Base-by-base conservation (phyloP, 2,797 vertebrate species). In the Karalla daura region DNA sequence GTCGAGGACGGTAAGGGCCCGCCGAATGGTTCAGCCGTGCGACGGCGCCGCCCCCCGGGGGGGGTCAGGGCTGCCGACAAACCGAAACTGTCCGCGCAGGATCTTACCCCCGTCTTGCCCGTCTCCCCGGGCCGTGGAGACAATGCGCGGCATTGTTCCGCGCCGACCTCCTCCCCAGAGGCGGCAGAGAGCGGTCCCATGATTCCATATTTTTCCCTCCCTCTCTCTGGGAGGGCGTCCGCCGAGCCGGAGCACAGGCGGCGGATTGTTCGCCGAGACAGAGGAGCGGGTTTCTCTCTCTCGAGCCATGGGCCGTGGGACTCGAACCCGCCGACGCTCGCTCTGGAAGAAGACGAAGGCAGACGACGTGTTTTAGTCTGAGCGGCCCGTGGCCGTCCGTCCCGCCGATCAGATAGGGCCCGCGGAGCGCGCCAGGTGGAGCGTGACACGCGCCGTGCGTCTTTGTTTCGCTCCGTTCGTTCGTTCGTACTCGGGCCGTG, bases 1-100 rank as follows among this genome's bases (percentile, higher is more conserved):
- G 93, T 95, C 2, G 96, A 98, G 68, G 96, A 96, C 0, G 97
- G 98, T 99, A 87, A 91, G 95, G 30, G n/a, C n/a, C n/a, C n/a
- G n/a, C n/a, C n/a, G n/a, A n/a, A n/a, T n/a, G n/a, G n/a, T n/a
- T n/a, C n/a, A n/a, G n/a, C n/a, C n/a, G n/a, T n/a, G n/a, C n/a
- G n/a, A n/a, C n/a, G n/a, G n/a, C n/a, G n/a, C n/a, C n/a, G n/a
- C n/a, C n/a, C n/a, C n/a, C n/a, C n/a, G n/a, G n/a, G n/a, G n/a
- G n/a, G n/a, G n/a, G n/a, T n/a, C n/a, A n/a, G n/a, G n/a, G n/a
- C n/a, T n/a, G n/a, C n/a, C n/a, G n/a, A n/a, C n/a, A n/a, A n/a
- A n/a, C n/a, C n/a, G n/a, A n/a, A n/a, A n/a, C n/a, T n/a, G n/a
- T n/a, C n/a, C n/a, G n/a, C n/a, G n/a, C n/a, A n/a, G n/a, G n/a